Evolutionary conservation across 2,888 invertebrate genomes (phyloP).

Genomic region (Tryphoninae sp.): DNA sequence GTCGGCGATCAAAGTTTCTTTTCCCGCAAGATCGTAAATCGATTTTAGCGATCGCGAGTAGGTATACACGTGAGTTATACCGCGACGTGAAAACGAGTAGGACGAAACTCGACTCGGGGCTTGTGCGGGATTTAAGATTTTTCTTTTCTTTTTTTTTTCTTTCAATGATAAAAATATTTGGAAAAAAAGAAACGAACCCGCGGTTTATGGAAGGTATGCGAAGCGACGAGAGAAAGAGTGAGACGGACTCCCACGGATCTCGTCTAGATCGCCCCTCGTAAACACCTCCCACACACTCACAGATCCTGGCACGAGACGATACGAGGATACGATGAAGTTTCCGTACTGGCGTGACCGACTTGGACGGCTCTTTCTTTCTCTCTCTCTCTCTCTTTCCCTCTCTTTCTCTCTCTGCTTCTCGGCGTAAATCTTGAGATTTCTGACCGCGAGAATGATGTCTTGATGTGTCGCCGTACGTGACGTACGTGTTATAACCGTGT

Average conservation of each 20-base stretch:
- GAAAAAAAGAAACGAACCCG: conserved; percentile 19
- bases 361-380: conserved; percentile 38
- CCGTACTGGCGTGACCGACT: conserved; percentile 51
- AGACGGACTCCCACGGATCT: conserved; percentile 70
- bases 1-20: conserved; percentile 24
- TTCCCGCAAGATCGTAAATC: conserved; percentile 24
- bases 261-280: conserved; percentile 72
- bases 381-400: background rate
- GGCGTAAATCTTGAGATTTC: conserved; percentile 66
- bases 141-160: background rate
- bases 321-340: conserved; percentile 34
- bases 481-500: conserved; percentile 58
- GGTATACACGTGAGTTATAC: conserved; percentile 42
- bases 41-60: conserved; percentile 19
- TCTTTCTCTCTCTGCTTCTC: conserved; percentile 1
- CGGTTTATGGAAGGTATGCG: conserved; percentile 19
- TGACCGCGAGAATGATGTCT: conserved; percentile 73
- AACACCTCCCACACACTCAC: conserved; percentile 72
- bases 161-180: background rate
- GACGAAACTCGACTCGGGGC: conserved; percentile 48
- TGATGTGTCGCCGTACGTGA: conserved; percentile 71
- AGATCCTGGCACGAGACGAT: conserved; percentile 51
- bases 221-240: conserved; percentile 31
- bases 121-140: conserved; percentile 45
- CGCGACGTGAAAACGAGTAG: conserved; percentile 48